Conservation (phyloP, 2,888 invertebrate genomes). For the Auanema sp. region DNA sequence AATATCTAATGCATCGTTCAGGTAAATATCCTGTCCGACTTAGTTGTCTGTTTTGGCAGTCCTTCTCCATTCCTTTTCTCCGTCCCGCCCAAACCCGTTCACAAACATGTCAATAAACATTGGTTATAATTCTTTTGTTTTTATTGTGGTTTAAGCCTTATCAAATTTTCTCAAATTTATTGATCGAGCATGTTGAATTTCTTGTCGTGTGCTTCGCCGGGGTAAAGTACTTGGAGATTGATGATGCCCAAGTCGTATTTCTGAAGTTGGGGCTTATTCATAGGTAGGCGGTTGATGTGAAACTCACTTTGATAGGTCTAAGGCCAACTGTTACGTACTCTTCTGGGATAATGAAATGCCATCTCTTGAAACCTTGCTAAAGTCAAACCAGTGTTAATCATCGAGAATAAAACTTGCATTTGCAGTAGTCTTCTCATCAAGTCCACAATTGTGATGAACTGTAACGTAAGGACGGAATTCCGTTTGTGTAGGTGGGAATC, state of each 20-base stretch:
- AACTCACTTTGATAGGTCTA: slow-evolving; percentile 28
- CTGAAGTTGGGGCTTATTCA: slow-evolving; percentile 2
- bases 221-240: slow-evolving; percentile 37
- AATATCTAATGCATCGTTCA: no score
- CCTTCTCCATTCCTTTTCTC: no score
- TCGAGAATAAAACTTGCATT: slow-evolving; percentile 19
- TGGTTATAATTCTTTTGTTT: no score
- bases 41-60: no score
- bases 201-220: slow-evolving; percentile 30
- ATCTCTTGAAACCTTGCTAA: slow-evolving; percentile 36
- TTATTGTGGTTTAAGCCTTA: no score
- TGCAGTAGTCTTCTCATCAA: slow-evolving; percentile 31
- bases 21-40: no score
- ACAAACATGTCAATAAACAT: no score
- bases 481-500: slow-evolving; percentile 37
- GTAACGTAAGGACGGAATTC: slow-evolving; percentile 40
- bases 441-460: slow-evolving; percentile 34
- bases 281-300: background rate
- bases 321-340: slow-evolving; percentile 40
- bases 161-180: background rate
- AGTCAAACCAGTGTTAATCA: slow-evolving; percentile 4
- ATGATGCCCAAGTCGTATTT: slow-evolving; percentile 36
- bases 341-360: slow-evolving; percentile 34
- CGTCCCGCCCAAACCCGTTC: no score
- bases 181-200: slow-evolving; percentile 22